phyloP scores from a whole-genome alignment of 2,113 vertebrate species.

The Scomber japonicus region DNA sequence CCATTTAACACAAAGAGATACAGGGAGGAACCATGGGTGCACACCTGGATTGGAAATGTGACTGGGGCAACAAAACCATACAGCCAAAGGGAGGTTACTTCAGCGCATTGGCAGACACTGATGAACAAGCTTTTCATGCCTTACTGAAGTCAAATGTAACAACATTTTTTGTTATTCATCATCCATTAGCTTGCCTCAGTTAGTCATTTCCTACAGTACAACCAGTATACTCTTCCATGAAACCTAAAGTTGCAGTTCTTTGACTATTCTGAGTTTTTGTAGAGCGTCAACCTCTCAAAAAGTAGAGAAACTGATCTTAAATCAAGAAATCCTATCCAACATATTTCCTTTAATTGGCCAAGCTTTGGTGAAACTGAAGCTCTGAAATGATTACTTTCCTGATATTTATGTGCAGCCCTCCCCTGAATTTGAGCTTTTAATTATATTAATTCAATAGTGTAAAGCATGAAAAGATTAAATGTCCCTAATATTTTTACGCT shows the following conservation, averaged over 20 bases:
- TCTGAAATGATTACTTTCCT: background rate
- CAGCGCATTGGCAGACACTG: background rate
- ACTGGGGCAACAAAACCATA: background rate
- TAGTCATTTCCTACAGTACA: too few species aligned
- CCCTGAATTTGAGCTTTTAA: background rate
- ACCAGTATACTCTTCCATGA: too few species aligned
- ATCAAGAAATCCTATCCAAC: too few species aligned
- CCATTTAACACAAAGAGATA: constrained; percentile 29
- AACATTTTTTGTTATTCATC: too few species aligned
- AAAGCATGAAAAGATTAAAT: background rate
- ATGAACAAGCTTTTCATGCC: background rate
- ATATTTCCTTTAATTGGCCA: too few species aligned
- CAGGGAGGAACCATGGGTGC: background rate
- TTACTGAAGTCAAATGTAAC: background rate
- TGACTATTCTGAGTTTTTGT: too few species aligned
- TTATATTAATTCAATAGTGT: background rate
- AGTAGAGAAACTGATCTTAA: too few species aligned
- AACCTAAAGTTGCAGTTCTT: too few species aligned
- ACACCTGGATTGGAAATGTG: constrained; percentile 54
- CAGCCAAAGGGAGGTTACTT: background rate
- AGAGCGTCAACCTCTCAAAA: too few species aligned
- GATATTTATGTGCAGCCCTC: background rate
- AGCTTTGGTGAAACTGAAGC: background rate
- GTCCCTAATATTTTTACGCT: background rate
- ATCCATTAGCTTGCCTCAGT: too few species aligned